Base-by-base conservation (phyloP, 2,797 vertebrate species). In the Yasuhikotakia modesta region DNA sequence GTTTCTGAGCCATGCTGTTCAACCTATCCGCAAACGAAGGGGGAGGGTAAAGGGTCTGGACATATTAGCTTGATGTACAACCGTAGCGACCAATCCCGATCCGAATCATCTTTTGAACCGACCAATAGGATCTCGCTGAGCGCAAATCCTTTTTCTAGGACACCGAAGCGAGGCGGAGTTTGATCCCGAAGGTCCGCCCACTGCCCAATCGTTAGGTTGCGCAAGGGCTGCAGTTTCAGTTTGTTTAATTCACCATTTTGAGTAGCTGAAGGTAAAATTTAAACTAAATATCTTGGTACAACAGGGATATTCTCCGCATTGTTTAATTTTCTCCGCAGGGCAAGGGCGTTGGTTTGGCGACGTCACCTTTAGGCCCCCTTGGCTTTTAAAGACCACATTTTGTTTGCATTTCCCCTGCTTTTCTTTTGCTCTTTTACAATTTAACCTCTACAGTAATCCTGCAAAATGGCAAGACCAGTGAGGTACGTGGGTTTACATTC, bases 241-340 rank as follows among this genome's bases (percentile, higher is more conserved):
- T 94, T 94, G 93, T 94, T 94, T 94, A 93, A 94, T 93, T 94
- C 93, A 93, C 93, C 93, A 93, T 94, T 94, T 94, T 94, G 93
- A 90, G 91, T 87, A 91, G 92, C 91, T 87, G 91, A 92, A 88
- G 91, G 91, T 89, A 89, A 87, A 90, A 88, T 83, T 83, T 85
- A 76, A 85, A 87, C 73, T 74, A 81, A 89, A 89, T 88, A 89
- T 88, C 85, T 82, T 77, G 88, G 86, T 83, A 84, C 85, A 82
- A 83, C 86, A 87, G 70, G 79, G 82, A 81, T 79, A 64, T 69
- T 81, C 81, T 82, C 81, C 79, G 77, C 80, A 70, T 78, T 76
- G 85, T 88, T 91, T 89, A 70, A 86, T 90, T 78, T 91, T 87
- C 68, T 84, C 78, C 71, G 85, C 85, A 64, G 79, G 84, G 86